Evolutionary conservation across 2,888 invertebrate genomes (phyloP).

Genomic region (Cryptocephalus moraei): DNA sequence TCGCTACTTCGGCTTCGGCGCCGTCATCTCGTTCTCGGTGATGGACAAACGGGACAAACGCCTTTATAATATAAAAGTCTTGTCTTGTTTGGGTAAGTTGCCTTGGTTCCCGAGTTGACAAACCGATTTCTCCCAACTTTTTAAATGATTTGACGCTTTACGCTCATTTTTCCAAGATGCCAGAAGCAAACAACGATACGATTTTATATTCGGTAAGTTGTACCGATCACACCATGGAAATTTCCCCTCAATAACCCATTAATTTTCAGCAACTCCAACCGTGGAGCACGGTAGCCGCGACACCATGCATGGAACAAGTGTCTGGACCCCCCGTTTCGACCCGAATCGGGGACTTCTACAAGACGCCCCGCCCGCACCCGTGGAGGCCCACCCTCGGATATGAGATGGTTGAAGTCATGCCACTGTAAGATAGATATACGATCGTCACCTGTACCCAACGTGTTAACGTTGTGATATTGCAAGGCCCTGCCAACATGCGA

Average conservation of each 20-base stretch:
- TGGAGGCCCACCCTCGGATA: constrained; percentile 73
- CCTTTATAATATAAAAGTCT: too few species aligned
- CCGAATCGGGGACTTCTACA: constrained; percentile 58
- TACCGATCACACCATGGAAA: too few species aligned
- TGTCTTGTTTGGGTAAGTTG: too few species aligned
- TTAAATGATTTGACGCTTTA: not conserved
- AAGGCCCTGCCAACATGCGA: constrained; percentile 59
- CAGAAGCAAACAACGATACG: constrained; percentile 12
- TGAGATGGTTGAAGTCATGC: constrained; percentile 65
- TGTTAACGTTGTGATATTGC: constrained; percentile 7
- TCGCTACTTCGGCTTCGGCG: too few species aligned
- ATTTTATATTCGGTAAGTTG: constrained; percentile 18
- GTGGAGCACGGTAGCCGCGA: constrained; percentile 43
- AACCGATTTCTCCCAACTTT: not conserved
- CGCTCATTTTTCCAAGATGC: constrained; percentile 4
- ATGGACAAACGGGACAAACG: not conserved
- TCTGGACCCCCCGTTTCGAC: constrained; percentile 52
- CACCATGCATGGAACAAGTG: constrained; percentile 55
- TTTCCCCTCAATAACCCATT: not conserved
- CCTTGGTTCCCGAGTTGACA: too few species aligned
- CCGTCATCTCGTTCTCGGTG: not conserved
- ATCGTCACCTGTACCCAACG: not conserved
- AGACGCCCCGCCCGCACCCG: constrained; percentile 64
- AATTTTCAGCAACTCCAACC: constrained; percentile 63
- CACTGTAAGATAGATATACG: constrained; percentile 42